Base-by-base conservation (phyloP, 2,888 invertebrate genomes). In the Boloria selene region DNA sequence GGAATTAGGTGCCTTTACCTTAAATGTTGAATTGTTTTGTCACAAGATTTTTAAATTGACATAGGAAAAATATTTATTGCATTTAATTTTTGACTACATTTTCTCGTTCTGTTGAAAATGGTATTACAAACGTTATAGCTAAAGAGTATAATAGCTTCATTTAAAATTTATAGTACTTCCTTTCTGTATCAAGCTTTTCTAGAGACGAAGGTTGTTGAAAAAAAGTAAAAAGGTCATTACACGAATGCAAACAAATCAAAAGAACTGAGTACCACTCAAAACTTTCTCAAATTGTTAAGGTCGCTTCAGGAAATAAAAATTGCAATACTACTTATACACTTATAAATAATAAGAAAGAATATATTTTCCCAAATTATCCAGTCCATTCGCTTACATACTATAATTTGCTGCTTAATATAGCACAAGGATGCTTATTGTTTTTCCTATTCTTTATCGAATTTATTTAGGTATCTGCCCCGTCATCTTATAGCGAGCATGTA, bases 361-460 rank as follows among this genome's bases (percentile, higher is more conserved):
- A 56, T n/a, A 45, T 13, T 56, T 56, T 3, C 16, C 45, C 22
- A 26, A 44, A 22, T 26, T 45, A 45, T 22, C 22, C 56, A 45
- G 44, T n/a, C 55, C 56, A 56, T 44, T 18, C 56, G 56, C 44
- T 22, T 22, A 44, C 55, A 45, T 16, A 56, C 44, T 22, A 56
- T 56, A 45, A 56, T 56, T 45, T 56, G 55, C n/a, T 56, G 55
- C 18, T 42, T 55, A 42, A 55, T 42, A 42, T 18, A 44, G 42
- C 42, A 42, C 42, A 55, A 38, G 22, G 31, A 56, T 14, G 55
- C 13, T 22, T 45, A 56, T 56, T 44, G 55, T 44, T 45, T 56
- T 44, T 10, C 55, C 7, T 38, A 38, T 1, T 7, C 31, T 38
- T 38, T 38, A 38, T 38, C 2, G 31, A 7, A 38, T 38, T 38